phyloP scores from a whole-genome alignment of 2,113 vertebrate species.

The rabbit (Oryctolagus cuniculus) region DNA sequence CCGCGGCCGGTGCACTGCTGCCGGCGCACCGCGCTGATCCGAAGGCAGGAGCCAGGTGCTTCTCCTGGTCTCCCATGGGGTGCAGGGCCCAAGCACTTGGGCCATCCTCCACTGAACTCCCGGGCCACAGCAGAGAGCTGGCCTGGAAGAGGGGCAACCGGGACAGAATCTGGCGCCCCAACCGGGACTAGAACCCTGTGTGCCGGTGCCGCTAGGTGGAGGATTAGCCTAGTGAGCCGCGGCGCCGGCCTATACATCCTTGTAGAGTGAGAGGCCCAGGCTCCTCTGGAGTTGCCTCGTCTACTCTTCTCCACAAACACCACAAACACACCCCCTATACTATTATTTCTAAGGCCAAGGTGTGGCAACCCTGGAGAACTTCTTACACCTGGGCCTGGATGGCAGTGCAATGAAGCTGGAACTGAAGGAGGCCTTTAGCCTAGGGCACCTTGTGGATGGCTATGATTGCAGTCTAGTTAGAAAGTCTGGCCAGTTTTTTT shows the following conservation, averaged over 20 bases:
- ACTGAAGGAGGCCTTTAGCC: background rate
- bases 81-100: no score
- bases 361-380: background rate
- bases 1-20: no score
- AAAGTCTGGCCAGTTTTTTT: background rate
- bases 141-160: no score
- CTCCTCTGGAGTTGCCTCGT: background rate
- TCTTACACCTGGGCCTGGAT: background rate
- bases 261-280: background rate
- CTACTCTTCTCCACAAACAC: background rate
- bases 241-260: background rate
- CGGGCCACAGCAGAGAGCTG: no score
- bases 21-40: no score
- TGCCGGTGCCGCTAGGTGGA: no score
- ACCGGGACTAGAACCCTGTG: no score
- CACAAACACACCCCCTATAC: background rate
- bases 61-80: no score
- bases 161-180: no score
- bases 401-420: background rate
- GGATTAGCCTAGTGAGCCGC: no score
- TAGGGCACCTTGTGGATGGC: background rate
- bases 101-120: no score
- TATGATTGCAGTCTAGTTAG: background rate
- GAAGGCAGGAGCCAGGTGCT: no score
- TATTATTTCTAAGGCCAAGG: background rate